Percentiles rank a stretch among this genome's conserved stretches.
Evolutionary conservation across 2,797 vertebrate species (phyloP).

Genomic region (Mormyrus hasselquistii): DNA sequence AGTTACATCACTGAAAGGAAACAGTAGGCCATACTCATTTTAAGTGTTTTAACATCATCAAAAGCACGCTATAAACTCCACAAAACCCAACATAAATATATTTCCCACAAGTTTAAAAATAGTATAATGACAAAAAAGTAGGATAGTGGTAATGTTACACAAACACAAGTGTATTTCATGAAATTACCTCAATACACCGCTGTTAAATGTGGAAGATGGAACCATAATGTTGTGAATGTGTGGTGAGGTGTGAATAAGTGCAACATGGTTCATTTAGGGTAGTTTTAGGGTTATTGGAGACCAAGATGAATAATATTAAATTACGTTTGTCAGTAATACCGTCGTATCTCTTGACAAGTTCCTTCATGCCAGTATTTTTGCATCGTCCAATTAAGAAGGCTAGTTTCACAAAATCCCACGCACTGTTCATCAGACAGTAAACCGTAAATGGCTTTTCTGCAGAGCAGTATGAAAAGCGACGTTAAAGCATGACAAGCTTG

Average conservation of each 20-base stretch:
- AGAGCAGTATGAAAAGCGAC: background rate
- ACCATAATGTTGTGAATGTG: background rate
- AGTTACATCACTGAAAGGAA: constrained; percentile 11
- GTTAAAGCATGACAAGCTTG: background rate
- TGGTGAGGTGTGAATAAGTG: background rate
- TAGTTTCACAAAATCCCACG: background rate
- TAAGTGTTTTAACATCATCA: background rate
- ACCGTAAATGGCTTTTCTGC: background rate
- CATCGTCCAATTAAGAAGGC: background rate
- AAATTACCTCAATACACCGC: background rate
- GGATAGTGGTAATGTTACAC: background rate
- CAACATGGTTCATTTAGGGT: background rate
- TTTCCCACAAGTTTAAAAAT: background rate
- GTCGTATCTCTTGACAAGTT: background rate
- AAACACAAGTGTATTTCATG: background rate
- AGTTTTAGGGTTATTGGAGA: background rate
- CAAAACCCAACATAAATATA: constrained; percentile 13
- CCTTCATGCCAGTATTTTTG: background rate
- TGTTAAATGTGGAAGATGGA: background rate
- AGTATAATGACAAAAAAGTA: background rate
- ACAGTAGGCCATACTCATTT: background rate
- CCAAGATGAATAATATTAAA: background rate
- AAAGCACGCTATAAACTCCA: background rate
- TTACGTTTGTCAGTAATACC: background rate
- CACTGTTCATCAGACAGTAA: background rate